phyloP scores from a whole-genome alignment of 2,113 vertebrate genomes.

The Zosterops lateralis region DNA sequence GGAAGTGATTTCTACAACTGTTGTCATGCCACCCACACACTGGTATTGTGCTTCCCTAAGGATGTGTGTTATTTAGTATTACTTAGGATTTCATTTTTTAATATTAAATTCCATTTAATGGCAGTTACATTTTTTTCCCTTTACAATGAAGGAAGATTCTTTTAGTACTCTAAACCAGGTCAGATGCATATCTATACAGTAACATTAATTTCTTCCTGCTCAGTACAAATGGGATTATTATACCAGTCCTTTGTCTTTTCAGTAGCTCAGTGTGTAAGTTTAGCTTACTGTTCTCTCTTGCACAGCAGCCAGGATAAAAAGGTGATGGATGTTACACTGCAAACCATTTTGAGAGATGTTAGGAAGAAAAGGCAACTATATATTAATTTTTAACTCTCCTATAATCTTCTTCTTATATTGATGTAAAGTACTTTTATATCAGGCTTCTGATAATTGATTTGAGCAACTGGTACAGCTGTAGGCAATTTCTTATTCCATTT shows the following conservation, averaged over 20 bases:
- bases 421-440: background rate
- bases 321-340: background rate
- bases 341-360: background rate
- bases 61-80: background rate
- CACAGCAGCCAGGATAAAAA: background rate
- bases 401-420: background rate
- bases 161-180: background rate
- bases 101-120: background rate
- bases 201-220: background rate
- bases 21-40: background rate
- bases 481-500: background rate
- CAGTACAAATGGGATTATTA: background rate
- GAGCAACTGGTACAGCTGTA: background rate
- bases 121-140: background rate
- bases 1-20: background rate
- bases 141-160: background rate
- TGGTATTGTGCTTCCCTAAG: background rate
- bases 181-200: rapidly evolving
- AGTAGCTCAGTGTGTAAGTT: background rate
- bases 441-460: background rate
- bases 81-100: background rate
- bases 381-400: background rate
- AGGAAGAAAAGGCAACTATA: background rate
- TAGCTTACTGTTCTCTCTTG: rapidly evolving
- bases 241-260: background rate